phyloP scores from a whole-genome alignment of 2,888 invertebrate genomes.

The Gastrophysa polygoni region DNA sequence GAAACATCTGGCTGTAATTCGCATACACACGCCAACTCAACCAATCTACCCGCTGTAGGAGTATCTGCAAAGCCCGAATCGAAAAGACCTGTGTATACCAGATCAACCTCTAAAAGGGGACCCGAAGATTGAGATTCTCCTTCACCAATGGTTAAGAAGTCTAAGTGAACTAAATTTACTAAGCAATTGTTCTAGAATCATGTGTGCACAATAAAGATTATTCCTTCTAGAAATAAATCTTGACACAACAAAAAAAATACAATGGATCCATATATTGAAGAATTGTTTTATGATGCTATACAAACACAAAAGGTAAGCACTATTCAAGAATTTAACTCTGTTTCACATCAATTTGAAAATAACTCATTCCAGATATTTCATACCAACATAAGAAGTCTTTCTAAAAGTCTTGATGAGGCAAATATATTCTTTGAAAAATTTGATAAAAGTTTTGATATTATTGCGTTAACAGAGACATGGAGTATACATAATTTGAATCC shows the following conservation, averaged over 20 bases:
- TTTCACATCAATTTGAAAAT: not conserved
- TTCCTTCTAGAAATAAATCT: not conserved
- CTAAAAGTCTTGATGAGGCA: not conserved
- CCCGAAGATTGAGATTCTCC: not conserved
- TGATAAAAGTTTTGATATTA: not conserved
- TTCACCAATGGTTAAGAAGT: not conserved
- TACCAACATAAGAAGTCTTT: slow-evolving; percentile 2
- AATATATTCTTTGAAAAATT: slow-evolving; percentile 4
- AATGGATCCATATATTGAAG: not conserved
- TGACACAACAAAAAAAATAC: not conserved
- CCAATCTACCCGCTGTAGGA: too few relatives aligned
- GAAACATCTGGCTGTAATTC: too few relatives aligned
- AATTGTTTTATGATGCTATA: not conserved
- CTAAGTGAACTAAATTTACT: not conserved
- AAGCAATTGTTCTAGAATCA: not conserved
- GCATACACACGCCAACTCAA: too few relatives aligned
- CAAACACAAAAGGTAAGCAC: slow-evolving; percentile 3
- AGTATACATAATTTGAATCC: not conserved
- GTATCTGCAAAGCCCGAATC: not conserved
- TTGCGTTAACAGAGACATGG: slow-evolving; percentile 8
- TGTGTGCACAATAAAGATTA: not conserved
- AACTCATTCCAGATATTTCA: slow-evolving; percentile 1
- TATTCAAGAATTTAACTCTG: slow-evolving; percentile 2
- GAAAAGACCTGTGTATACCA: not conserved
- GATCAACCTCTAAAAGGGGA: not conserved